These are phyloP conservation scores for Taenaris catops DNA, from an alignment of 2,888 invertebrate species.

Conservation along the genomic window DNA sequence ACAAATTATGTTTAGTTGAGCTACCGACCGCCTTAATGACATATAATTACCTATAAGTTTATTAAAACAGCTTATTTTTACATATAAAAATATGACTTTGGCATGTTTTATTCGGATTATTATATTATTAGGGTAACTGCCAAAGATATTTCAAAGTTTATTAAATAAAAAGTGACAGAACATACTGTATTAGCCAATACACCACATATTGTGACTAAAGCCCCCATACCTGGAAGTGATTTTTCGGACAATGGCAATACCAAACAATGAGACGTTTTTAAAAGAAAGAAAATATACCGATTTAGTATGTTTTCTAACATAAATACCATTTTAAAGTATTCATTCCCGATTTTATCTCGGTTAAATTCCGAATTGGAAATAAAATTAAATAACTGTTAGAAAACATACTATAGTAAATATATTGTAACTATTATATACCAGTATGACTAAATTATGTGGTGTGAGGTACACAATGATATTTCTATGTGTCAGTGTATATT, in stretches of 20 bases:
- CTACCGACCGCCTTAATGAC: conserved; percentile 4
- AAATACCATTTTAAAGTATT: too few species aligned
- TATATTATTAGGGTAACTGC: conserved; percentile 22
- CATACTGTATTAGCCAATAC: conserved; percentile 65
- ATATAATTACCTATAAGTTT: conserved; percentile 31
- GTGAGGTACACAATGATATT: conserved; percentile 44
- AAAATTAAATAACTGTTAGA: conserved; percentile 5
- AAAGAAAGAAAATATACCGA: conserved; percentile 10
- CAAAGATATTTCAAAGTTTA: conserved; percentile 8
- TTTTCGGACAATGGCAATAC: conserved; percentile 62
- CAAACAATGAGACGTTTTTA: conserved; percentile 45
- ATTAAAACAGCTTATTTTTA: conserved; percentile 42
- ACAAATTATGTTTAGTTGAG: neutral
- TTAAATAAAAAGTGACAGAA: conserved; percentile 48
- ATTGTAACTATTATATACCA: conserved; percentile 18
- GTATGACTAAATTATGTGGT: conserved; percentile 44
- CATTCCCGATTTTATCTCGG: neutral
- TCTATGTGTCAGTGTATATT: conserved; percentile 11
- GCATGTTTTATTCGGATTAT: conserved; percentile 11
- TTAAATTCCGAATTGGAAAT: neutral
- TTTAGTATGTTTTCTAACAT: conserved; percentile 13
- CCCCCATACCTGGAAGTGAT: conserved; percentile 60
- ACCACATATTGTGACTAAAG: conserved; percentile 68
- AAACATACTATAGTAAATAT: conserved; percentile 6
- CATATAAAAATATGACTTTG: conserved; percentile 6